Percentiles rank a stretch among this genome's conserved stretches.
phyloP scores from a whole-genome alignment of 2,797 vertebrate species.

The Rhinichthys osculus region DNA sequence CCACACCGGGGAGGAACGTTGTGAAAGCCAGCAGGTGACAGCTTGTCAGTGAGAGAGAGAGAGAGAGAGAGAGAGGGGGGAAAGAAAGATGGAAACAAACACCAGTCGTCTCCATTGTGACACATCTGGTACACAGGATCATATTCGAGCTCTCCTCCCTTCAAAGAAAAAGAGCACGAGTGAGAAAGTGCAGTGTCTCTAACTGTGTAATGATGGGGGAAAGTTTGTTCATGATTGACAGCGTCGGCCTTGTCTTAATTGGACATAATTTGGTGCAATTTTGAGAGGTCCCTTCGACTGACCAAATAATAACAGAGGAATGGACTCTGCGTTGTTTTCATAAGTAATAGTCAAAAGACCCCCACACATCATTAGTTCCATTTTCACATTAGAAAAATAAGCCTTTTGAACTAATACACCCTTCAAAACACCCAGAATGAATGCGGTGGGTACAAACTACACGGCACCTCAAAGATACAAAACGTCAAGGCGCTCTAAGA shows the following conservation, averaged over 20 bases:
- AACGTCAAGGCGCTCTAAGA: conserved; percentile 24
- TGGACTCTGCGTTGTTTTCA: conserved; percentile 84
- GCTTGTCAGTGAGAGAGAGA: conserved; percentile 75
- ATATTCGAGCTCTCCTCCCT: conserved; percentile 74
- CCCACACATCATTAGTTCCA: conserved; percentile 84
- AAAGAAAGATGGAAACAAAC: conserved; percentile 43
- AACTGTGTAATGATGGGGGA: conserved; percentile 84
- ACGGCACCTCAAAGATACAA: conserved; percentile 50
- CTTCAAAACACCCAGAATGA: conserved; percentile 73
- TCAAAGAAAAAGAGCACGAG: conserved; percentile 47
- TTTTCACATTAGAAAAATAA: conserved; percentile 87
- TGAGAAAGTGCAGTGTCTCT: conserved; percentile 61
- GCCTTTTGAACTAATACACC: conserved; percentile 83
- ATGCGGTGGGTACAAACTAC: conserved; percentile 46
- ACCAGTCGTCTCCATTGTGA: conserved; percentile 76
- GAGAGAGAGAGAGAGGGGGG: conserved; percentile 22
- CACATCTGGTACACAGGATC: conserved; percentile 83
- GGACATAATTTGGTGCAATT: conserved; percentile 96
- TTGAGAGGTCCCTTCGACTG: conserved; percentile 83
- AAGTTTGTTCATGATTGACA: conserved; percentile 88
- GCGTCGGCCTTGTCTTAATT: conserved; percentile 97
- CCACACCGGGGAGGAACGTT: conserved; percentile 73
- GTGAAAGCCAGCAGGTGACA: conserved; percentile 90
- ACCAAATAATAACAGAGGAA: conserved; percentile 86
- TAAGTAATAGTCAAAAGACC: conserved; percentile 84